A percentile compares a stretch with the other conserved stretches of the same genome.
Evolutionary conservation across 2,888 invertebrate species (phyloP).

Genomic region (Piscicola geometra): DNA sequence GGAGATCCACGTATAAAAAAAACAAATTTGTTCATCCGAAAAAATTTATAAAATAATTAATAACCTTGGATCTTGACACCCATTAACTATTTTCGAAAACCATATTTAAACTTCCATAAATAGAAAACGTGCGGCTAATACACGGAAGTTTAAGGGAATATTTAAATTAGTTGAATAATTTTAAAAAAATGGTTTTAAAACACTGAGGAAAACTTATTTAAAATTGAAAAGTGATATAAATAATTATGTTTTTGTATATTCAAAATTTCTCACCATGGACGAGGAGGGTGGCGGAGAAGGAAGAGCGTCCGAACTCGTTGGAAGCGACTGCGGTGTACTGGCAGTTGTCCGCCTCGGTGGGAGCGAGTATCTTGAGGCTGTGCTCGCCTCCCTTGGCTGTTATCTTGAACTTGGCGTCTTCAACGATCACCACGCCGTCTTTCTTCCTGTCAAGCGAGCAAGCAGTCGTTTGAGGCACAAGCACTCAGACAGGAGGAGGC

Average conservation of each 20-base stretch:
- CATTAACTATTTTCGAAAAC: too few relatives aligned
- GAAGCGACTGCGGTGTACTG: slow-evolving; percentile 27
- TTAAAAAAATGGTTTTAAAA: too few relatives aligned
- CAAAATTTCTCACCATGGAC: slow-evolving; percentile 16
- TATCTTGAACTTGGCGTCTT: slow-evolving; percentile 7
- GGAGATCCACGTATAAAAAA: neutral
- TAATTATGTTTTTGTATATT: too few relatives aligned
- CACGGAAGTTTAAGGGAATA: too few relatives aligned
- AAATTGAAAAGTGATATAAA: too few relatives aligned
- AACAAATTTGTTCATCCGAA: too few relatives aligned
- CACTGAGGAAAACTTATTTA: too few relatives aligned
- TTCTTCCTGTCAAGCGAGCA: slow-evolving; percentile 1
- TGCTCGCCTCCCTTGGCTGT: neutral
- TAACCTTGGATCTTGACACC: too few relatives aligned
- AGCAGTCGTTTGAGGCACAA: neutral
- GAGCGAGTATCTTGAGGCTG: neutral
- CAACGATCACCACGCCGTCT: neutral
- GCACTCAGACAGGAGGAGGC: neutral
- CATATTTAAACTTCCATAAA: too few relatives aligned
- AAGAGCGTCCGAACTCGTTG: slow-evolving; percentile 19
- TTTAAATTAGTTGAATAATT: too few relatives aligned
- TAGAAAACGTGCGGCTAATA: too few relatives aligned
- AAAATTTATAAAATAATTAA: too few relatives aligned
- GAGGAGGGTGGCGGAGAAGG: slow-evolving; percentile 13
- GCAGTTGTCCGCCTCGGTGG: slow-evolving; percentile 1